phyloP scores from a whole-genome alignment of 2,797 vertebrate species.

The Falco rusticolus region DNA sequence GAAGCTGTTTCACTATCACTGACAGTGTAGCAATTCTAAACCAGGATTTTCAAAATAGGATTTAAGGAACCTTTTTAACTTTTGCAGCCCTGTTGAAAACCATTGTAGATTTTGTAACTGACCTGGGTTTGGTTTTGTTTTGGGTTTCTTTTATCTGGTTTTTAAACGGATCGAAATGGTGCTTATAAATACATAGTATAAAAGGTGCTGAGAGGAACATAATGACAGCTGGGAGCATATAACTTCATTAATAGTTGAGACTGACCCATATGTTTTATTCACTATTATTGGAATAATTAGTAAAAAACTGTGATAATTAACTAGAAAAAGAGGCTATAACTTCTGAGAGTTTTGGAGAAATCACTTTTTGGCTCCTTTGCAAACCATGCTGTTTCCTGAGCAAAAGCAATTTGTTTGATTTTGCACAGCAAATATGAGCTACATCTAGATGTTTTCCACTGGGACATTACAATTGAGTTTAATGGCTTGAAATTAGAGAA shows the following conservation, averaged over 20 bases:
- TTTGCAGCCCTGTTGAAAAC: neutral
- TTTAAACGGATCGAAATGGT: neutral
- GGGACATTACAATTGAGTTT: neutral
- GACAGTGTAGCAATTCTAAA: neutral
- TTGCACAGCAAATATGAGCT: neutral
- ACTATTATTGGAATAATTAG: neutral
- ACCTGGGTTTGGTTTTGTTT: no score
- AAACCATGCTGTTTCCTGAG: neutral
- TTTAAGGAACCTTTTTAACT: neutral
- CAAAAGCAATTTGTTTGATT: neutral
- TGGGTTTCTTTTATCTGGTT: neutral
- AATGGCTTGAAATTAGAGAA: neutral
- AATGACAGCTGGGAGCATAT: neutral
- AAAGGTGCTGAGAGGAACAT: neutral
- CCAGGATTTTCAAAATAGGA: neutral
- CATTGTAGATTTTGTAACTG: neutral
- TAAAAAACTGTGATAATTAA: neutral
- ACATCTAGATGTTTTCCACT: neutral
- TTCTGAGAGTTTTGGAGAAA: neutral
- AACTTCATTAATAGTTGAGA: neutral
- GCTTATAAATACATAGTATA: neutral
- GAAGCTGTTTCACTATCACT: neutral
- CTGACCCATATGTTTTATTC: neutral
- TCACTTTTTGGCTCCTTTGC: neutral
- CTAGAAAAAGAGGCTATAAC: neutral